Conservation (phyloP, 2,113 vertebrate species). For the Numenius arquata region DNA sequence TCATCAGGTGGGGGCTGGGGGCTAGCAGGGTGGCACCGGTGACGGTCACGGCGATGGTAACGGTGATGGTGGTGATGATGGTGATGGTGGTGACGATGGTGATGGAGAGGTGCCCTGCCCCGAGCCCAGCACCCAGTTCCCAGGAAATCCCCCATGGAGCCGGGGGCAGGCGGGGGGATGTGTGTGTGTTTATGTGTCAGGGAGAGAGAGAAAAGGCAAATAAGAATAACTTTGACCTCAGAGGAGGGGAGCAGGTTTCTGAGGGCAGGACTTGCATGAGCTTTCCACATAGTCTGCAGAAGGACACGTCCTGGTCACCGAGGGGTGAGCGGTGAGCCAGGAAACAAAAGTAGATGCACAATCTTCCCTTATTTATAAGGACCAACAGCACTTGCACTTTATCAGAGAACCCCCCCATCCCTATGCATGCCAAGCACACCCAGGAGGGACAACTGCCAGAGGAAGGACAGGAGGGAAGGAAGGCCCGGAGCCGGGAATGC, state of each 20-base stretch:
- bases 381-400: constrained; percentile 43
- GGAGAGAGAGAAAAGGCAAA: not conserved
- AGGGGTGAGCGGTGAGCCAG: not conserved
- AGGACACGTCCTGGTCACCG: not conserved
- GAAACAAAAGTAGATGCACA: not conserved
- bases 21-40: not conserved
- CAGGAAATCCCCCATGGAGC: not conserved
- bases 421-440: not conserved
- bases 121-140: not conserved
- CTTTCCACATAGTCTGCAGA: not conserved
- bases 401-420: not conserved
- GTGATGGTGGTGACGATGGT: not conserved
- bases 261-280: not conserved
- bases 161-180: not conserved
- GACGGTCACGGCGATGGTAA: not conserved
- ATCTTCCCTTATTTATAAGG: constrained; percentile 29
- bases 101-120: not conserved
- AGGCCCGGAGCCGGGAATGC: not conserved
- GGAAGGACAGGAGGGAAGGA: not conserved
- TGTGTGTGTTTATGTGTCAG: not conserved
- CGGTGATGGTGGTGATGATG: not conserved
- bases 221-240: not conserved
- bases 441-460: not conserved
- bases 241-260: not conserved
- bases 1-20: not conserved